Evolutionary conservation across 2,797 vertebrate genomes (phyloP).

Genomic region (Gymnopithys bicolor): DNA sequence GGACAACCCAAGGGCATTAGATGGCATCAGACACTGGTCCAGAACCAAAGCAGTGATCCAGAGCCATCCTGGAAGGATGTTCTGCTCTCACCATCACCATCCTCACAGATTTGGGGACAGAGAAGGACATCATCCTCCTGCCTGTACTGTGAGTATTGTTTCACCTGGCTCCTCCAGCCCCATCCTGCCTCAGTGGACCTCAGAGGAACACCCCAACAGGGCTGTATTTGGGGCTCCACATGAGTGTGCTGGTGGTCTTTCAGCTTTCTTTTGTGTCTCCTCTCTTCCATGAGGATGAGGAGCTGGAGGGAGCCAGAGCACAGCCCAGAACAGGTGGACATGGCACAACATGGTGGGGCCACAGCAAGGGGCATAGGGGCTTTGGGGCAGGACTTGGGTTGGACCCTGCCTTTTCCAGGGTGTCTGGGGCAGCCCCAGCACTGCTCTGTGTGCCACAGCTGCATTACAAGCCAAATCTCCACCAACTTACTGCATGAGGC

Average conservation of each 20-base stretch:
- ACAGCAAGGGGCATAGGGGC: rapidly evolving
- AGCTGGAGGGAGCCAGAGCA: background rate
- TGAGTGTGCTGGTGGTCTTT: rapidly evolving
- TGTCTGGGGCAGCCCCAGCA: rapidly evolving
- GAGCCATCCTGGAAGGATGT: background rate
- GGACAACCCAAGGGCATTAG: background rate
- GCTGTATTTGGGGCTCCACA: rapidly evolving
- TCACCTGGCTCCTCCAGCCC: background rate
- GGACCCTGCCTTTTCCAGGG: background rate
- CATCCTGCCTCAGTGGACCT: background rate
- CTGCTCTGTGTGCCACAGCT: background rate
- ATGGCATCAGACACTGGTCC: background rate
- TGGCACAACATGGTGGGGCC: background rate
- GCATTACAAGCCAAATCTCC: background rate
- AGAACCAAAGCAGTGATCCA: background rate
- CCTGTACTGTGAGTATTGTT: background rate
- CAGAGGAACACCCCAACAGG: background rate
- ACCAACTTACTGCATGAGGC: rapidly evolving
- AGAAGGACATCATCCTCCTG: background rate
- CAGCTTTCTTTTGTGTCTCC: background rate
- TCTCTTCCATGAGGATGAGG: background rate
- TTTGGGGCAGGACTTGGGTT: background rate
- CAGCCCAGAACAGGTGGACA: background rate
- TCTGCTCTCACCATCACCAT: background rate
- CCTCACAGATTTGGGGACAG: background rate